Base-by-base conservation (phyloP, 2,113 vertebrate genomes). In the Anolis carolinensis region DNA sequence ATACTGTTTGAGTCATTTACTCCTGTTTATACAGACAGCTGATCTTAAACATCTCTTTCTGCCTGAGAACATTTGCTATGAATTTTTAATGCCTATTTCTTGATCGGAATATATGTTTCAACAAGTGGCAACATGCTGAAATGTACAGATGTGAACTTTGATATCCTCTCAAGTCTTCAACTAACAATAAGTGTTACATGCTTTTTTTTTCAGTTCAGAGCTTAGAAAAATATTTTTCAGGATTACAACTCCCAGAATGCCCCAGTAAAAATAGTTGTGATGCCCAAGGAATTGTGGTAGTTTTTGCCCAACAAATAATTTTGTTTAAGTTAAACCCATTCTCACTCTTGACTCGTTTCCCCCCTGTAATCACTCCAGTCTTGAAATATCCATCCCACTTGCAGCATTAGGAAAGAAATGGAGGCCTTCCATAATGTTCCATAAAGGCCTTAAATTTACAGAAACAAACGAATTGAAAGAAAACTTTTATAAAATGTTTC, bases 61-160 rank as follows among this genome's bases (percentile, higher is more conserved):
- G 89, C 44, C n/a, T 87, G 72, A 77, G 78, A 73, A 88, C 52
- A 23, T 90, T 90, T 92, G 84, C 68, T 70, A 65, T 74, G 59
- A 75, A 93, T 93, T 85, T 84, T 89, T 91, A 88, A 90, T 32
- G 30, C 88, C 34, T 52, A 78, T 18, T 74, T 92, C 80, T 83
- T 92, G 79, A 93, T 93, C 92, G 90, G 89, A 84, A 95, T 93
- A 92, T 16, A 93, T 81, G 84, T 94, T 87, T 88, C 0, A 0
- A 79, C 86, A 86, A 83, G 74, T 55, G 16, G 14, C 36, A 70
- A 30, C 25, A 20, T 77, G n/a, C 23, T 79, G 21, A 70, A 36
- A 79, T 30, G 36, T 14, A n/a, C 25, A 70, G 48, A 52, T 83
- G 13, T 34, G 20, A 8, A 27, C 27, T 63, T 62, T 30, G 6